Evolutionary conservation across 1,140 invertebrate genomes (phyloP).

Genomic region (Drosophila gunungcola): DNA sequence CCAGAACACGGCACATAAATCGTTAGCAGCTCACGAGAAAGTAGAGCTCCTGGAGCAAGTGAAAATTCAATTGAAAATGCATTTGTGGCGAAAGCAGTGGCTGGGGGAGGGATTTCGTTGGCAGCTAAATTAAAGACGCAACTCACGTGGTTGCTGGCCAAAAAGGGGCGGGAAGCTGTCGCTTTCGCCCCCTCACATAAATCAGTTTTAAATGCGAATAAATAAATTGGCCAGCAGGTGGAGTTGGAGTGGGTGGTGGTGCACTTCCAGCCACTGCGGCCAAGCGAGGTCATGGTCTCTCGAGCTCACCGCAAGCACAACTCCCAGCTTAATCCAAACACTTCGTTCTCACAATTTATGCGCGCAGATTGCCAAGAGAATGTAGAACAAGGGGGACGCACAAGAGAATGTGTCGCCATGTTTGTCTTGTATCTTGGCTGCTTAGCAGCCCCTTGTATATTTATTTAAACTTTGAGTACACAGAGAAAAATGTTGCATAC

Average conservation of each 20-base stretch:
- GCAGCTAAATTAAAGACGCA: constrained; percentile 79
- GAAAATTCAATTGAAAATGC: constrained; percentile 78
- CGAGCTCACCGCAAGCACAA: constrained; percentile 22
- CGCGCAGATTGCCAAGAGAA: constrained; percentile 32
- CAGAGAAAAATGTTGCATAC: not conserved
- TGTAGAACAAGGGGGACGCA: not conserved
- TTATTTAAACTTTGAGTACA: constrained; percentile 52
- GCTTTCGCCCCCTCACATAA: constrained; percentile 62
- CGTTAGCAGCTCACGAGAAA: constrained; percentile 42
- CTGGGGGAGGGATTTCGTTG: constrained; percentile 27
- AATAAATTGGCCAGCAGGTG: constrained; percentile 71
- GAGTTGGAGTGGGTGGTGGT: constrained; percentile 7
- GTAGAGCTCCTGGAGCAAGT: constrained; percentile 46
- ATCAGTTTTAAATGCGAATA: constrained; percentile 81
- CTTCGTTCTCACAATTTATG: constrained; percentile 78
- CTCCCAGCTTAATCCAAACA: constrained; percentile 65
- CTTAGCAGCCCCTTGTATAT: constrained; percentile 53
- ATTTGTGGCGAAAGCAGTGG: constrained; percentile 63
- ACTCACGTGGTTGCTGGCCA: constrained; percentile 52
- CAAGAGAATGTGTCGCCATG: constrained; percentile 57
- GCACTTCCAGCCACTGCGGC: constrained; percentile 31
- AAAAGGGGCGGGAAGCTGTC: constrained; percentile 37
- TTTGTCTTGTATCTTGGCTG: constrained; percentile 69
- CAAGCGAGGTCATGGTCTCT: constrained; percentile 44
- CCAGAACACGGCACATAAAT: constrained; percentile 67